These are phyloP conservation scores for Drosophila bipectinata DNA, from an alignment of 1,140 invertebrate genomes.

Conservation along the genomic window DNA sequence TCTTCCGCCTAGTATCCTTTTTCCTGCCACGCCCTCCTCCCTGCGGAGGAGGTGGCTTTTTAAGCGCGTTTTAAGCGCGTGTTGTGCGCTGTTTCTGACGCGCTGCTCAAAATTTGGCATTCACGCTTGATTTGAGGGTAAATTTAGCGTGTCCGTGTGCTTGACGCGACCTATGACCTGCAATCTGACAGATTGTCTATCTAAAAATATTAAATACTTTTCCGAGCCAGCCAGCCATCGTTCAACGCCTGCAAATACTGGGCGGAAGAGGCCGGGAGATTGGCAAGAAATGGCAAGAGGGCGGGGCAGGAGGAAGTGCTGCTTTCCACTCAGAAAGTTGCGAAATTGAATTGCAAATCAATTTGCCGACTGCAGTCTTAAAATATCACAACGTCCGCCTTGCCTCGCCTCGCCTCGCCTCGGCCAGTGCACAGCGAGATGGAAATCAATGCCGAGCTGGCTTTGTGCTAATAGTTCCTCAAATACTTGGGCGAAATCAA, in stretches of 20 bases:
- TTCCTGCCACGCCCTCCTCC: neutral
- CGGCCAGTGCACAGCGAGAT: neutral
- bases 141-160: slow-evolving; percentile 42
- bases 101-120: slow-evolving; percentile 33
- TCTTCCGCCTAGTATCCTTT: slow-evolving; percentile 20
- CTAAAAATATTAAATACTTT: neutral
- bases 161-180: slow-evolving; percentile 22
- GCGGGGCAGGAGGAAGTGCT: neutral
- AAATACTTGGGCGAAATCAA: slow-evolving; percentile 30
- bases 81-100: slow-evolving; percentile 51
- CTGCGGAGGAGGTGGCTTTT: neutral
- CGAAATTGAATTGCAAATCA: slow-evolving; percentile 58
- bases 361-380: slow-evolving; percentile 44
- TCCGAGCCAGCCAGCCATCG: neutral
- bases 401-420: neutral
- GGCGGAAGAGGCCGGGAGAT: neutral
- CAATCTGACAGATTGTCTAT: neutral
- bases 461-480: slow-evolving; percentile 40
- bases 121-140: slow-evolving; percentile 51
- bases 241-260: neutral
- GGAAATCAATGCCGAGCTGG: slow-evolving; percentile 27
- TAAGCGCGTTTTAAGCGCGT: slow-evolving; percentile 18
- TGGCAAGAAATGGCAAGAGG: too few relatives aligned
- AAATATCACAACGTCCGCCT: slow-evolving; percentile 19
- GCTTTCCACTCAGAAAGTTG: slow-evolving; percentile 5